Conservation (phyloP, 2,888 invertebrate species). For the Trachelus iudaicus region DNA sequence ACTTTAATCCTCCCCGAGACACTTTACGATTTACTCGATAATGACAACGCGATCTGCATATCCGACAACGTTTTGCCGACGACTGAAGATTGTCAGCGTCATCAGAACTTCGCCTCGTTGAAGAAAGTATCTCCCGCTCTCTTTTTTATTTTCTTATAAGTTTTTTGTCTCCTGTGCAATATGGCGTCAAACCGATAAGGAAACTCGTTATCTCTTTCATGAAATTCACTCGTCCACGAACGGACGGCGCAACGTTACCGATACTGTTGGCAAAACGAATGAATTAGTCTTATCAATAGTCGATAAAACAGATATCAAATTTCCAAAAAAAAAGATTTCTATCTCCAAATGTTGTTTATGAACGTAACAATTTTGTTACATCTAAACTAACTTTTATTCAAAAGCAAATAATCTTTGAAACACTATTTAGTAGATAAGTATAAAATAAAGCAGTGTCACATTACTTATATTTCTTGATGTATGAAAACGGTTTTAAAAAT, state of each 20-base stretch:
- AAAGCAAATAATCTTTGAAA: not conserved
- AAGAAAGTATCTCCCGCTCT: constrained; percentile 28
- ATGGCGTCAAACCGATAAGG: not conserved
- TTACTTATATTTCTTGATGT: too few species aligned
- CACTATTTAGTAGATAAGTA: too few species aligned
- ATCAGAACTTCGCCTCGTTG: constrained; percentile 49
- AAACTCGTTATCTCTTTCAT: constrained; percentile 1
- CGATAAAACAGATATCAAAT: not conserved
- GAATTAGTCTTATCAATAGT: not conserved
- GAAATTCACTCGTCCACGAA: not conserved
- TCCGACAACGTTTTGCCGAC: constrained; percentile 23
- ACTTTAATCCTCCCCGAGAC: not conserved
- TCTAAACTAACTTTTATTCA: not conserved
- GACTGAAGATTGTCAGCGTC: constrained; percentile 50
- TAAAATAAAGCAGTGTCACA: too few species aligned
- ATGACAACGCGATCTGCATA: constrained; percentile 1
- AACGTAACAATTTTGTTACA: not conserved
- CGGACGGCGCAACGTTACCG: not conserved
- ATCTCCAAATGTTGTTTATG: not conserved
- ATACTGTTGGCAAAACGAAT: not conserved
- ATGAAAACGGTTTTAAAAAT: too few species aligned
- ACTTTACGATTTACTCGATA: not conserved
- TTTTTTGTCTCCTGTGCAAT: not conserved
- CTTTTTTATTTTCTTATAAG: not conserved
- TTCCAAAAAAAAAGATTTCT: too few species aligned